A percentile compares a stretch with the other conserved stretches of the same genome.
Evolutionary conservation across 2,797 vertebrate genomes (phyloP).

Genomic region (Thaleichthys pacificus): DNA sequence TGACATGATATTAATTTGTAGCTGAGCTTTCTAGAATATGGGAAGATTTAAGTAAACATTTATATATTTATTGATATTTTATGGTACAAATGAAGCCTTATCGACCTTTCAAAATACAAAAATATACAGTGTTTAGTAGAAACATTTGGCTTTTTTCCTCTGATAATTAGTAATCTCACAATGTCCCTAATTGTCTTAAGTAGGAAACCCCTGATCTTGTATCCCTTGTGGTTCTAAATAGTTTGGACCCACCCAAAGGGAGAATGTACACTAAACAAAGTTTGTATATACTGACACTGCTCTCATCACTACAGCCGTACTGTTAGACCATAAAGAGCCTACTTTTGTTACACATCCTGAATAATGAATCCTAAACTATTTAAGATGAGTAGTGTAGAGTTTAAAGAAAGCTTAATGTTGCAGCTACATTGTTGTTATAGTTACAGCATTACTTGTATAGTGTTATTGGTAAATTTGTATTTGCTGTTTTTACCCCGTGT

Average conservation of each 20-base stretch:
- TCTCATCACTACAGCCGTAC: not conserved
- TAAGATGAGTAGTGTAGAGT: not conserved
- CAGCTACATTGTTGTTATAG: too few species aligned
- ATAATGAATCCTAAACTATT: not conserved
- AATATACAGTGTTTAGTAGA: not conserved
- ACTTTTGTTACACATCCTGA: not conserved
- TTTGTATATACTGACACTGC: not conserved
- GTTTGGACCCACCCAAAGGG: constrained; percentile 2
- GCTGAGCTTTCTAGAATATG: too few species aligned
- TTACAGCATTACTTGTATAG: not conserved
- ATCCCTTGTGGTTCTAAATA: not conserved
- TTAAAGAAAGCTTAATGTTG: too few species aligned
- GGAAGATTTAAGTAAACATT: too few species aligned
- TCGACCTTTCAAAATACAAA: not conserved
- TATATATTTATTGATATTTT: not conserved
- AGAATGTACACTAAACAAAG: constrained; percentile 3
- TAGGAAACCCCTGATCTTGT: not conserved
- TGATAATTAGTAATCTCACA: not conserved
- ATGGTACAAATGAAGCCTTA: not conserved
- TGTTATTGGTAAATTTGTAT: not conserved
- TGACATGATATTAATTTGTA: not conserved
- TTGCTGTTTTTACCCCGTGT: not conserved
- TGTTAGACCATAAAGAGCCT: not conserved
- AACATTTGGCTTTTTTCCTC: not conserved
- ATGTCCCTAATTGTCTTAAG: not conserved